These are phyloP conservation scores for Noturus placidus DNA, from an alignment of 2,113 vertebrate genomes.

Conservation along the genomic window DNA sequence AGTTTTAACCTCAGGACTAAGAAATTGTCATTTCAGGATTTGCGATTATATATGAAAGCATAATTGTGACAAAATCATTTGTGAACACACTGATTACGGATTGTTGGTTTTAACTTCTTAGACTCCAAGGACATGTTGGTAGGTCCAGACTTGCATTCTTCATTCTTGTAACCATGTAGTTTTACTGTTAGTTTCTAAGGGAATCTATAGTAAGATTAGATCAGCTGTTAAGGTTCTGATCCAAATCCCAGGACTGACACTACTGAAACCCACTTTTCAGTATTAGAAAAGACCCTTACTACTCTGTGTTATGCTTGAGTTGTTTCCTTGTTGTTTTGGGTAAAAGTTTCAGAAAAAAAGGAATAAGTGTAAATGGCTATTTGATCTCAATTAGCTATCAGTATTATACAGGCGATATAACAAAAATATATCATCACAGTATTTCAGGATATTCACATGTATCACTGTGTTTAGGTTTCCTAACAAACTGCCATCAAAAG, in stretches of 20 bases:
- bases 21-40: background rate
- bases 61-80: background rate
- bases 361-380: background rate
- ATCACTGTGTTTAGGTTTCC: background rate
- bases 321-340: background rate
- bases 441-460: background rate
- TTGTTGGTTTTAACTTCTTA: background rate
- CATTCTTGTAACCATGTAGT: background rate
- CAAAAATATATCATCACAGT: background rate
- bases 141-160: background rate
- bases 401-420: background rate
- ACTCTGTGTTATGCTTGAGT: background rate
- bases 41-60: background rate
- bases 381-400: background rate
- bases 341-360: background rate
- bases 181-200: background rate
- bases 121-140: background rate
- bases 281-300: too few species aligned
- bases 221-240: background rate
- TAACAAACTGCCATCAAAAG: background rate
- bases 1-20: background rate
- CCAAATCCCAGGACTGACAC: background rate
- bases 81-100: background rate
- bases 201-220: too few species aligned
- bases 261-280: background rate